Base-by-base conservation (phyloP, 2,797 vertebrate species). In the Pseudomugil tenellus region DNA sequence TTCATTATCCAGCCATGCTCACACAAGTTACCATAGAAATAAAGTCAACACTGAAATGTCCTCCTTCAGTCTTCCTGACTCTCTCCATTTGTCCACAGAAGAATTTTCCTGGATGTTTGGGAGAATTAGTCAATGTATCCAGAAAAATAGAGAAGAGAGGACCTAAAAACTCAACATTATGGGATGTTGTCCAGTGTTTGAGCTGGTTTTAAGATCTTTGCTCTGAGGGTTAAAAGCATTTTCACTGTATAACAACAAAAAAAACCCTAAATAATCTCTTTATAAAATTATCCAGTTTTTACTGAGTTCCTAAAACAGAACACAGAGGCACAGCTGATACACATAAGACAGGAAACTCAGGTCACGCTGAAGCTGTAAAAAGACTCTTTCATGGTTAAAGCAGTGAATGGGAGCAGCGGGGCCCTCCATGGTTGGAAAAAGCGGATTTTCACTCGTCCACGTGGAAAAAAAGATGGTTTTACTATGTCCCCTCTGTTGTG, bases 261-360 rank as follows among this genome's bases (percentile, higher is more conserved):
- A 16, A 23, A 23, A 25, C 12, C 1, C 8, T 34, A 53, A 58
- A 68, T 55, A 73, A 76, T 57, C 58, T 77, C 58, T 32, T 21
- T 16, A n/a, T n/a, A n/a, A n/a, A n/a, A n/a, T n/a, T n/a, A n/a
- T n/a, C n/a, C 72, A 78, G 63, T 78, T 67, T 54, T 35, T 54
- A 4, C 49, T 49, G 39, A 53, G 39, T 70, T 74, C 74, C 16
- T 28, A 10, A 52, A 53, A 72, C 54, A 65, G 73, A 66, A 71
- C 76, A 69, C 48, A 62, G 57, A 76, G 72, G 31, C 70, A 75
- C 80, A 84, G 71, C 49, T 74, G 58, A 80, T 63, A 76, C 68
- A 72, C 57, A 69, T 56, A 34, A 79, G 84, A 89, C 84, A 89
- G 88, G 89, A 86, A 91, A 87, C 73, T 70, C 84, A 87, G 86